Evolutionary conservation across 2,888 invertebrate genomes (phyloP), one percentile per base, ranked within the genome.

Genomic region (Seira musarum): DNA sequence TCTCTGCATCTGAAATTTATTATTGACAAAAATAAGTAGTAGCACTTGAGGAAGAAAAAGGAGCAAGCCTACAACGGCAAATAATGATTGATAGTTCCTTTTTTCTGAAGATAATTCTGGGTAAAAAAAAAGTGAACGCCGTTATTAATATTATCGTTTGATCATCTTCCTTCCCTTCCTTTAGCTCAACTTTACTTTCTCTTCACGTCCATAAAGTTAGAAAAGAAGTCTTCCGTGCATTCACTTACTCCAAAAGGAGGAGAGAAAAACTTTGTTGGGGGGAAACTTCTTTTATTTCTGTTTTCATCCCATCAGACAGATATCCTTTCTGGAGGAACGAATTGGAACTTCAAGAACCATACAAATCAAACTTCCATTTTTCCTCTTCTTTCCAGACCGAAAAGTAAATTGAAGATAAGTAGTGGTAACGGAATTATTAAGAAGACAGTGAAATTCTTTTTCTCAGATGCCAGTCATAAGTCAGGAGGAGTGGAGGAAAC

Each of bases 381-480:
- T 40, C 40, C 40, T 40, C 40, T 40, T 13, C 6, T 40, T n/a
- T n/a, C n/a, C n/a, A n/a, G n/a, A n/a, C n/a, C n/a, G 40, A 8
- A 40, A 13, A 40, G 13, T 65, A 69, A 69, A 69, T 15, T 69
- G 25, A 40, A 8, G 30, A 17, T 19, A 24, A 40, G 40, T 40
- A 24, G 25, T 60, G 57, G 6, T 24, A 66, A n/a, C 49, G 25
- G 61, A 22, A 68, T 35, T 61, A 63, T 68, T 74, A 66, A 57
- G 19, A 61, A 63, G 67, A 67, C 68, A 75, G 63, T 8, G 10
- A 2, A 66, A 66, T 53, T 61, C 13, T 68, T 67, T 24, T 10
- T 24, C 19, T 75, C n/a, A n/a, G n/a, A n/a, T 67, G 75, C 68
- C 75, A 75, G 63, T 75, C 75, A 67, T 35, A 61, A 63, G 60